phyloP scores from a whole-genome alignment of 2,113 vertebrate species.

The Erinaceus europaeus region DNA sequence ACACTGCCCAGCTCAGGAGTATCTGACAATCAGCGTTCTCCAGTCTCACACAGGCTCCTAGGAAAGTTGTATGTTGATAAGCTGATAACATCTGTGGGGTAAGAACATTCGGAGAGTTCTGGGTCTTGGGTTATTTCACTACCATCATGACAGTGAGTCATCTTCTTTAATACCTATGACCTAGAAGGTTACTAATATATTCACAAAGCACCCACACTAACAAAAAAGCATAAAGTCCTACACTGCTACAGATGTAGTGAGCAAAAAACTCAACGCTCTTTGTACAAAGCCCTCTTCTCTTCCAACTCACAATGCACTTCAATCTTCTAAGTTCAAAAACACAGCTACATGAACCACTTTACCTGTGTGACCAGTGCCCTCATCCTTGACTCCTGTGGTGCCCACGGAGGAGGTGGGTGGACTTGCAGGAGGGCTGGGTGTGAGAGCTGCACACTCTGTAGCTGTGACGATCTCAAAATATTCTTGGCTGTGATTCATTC shows the following conservation, averaged over 20 bases:
- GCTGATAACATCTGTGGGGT: background rate
- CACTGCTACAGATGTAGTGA: background rate
- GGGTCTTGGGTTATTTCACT: background rate
- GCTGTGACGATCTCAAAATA: constrained; percentile 95
- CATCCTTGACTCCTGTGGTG: constrained; percentile 84
- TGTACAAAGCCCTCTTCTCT: background rate
- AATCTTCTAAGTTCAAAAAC: background rate
- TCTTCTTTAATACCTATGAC: background rate
- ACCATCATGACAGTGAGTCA: background rate
- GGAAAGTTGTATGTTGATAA: background rate
- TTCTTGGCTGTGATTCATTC: constrained; percentile 92
- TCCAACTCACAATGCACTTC: background rate
- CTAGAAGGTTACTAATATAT: background rate
- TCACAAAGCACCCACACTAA: background rate
- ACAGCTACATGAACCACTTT: constrained; percentile 35
- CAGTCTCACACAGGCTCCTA: background rate
- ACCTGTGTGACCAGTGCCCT: constrained; percentile 86
- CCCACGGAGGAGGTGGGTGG: constrained; percentile 87
- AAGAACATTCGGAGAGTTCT: background rate
- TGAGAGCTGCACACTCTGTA: constrained; percentile 90
- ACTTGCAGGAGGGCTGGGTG: constrained; percentile 90
- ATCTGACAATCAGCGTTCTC: background rate
- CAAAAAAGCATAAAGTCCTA: background rate
- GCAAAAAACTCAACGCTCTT: background rate
- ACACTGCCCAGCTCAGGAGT: background rate